Conservation (phyloP, 2,113 vertebrate genomes). For the Tragelaphus buxtoni region DNA sequence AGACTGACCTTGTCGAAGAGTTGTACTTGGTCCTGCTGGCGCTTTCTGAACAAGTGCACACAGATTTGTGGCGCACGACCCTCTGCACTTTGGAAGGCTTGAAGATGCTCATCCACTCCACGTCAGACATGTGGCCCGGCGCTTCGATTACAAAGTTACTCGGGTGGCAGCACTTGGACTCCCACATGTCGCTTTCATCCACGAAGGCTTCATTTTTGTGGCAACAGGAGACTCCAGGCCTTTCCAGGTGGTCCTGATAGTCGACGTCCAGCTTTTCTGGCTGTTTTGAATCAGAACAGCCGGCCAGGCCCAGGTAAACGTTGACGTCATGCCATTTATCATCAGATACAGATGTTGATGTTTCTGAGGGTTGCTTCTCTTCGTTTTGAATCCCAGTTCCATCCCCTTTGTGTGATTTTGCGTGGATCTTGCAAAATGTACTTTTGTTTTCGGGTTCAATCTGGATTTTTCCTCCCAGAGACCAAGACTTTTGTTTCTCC, state of each 20-base stretch:
- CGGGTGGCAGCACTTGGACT: conserved; percentile 12
- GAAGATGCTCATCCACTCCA: conserved; percentile 78
- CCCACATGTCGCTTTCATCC: background rate
- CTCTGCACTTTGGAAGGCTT: conserved; percentile 54
- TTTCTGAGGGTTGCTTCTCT: background rate
- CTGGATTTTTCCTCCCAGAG: conserved; percentile 64
- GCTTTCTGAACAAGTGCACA: conserved; percentile 19
- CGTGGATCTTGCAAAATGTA: background rate
- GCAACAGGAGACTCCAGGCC: background rate
- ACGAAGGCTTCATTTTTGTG: background rate
- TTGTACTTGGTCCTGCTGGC: background rate
- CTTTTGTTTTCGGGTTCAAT: conserved; percentile 57
- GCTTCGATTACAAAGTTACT: background rate
- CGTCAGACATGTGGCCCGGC: conserved; percentile 44
- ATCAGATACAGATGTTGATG: background rate
- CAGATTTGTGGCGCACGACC: background rate
- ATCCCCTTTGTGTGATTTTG: background rate
- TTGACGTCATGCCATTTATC: conserved; percentile 37
- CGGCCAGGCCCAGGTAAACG: conserved; percentile 29
- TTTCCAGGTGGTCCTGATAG: background rate
- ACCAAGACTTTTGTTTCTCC: conserved; percentile 59
- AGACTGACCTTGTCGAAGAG: conserved; percentile 62
- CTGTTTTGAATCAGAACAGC: rapidly evolving
- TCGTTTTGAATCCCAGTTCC: background rate
- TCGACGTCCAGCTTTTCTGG: background rate